phyloP scores from a whole-genome alignment of 2,888 invertebrate genomes.

The Agrilus biguttatus region DNA sequence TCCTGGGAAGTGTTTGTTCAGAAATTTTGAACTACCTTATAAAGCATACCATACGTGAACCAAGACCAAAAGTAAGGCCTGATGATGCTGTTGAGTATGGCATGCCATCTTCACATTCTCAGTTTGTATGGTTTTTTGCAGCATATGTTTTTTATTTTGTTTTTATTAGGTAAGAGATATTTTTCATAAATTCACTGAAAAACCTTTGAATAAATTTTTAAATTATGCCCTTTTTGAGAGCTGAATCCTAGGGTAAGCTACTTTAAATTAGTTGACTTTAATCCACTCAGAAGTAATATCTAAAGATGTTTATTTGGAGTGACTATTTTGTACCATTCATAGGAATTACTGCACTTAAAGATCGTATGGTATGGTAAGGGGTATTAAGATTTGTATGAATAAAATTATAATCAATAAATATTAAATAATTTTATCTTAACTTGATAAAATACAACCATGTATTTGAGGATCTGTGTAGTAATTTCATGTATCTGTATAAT shows the following conservation, averaged over 20 bases:
- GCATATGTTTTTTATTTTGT: slow-evolving; percentile 74
- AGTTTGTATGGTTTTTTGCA: slow-evolving; percentile 85
- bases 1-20: slow-evolving; percentile 62
- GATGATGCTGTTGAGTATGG: slow-evolving; percentile 63
- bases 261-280: background rate
- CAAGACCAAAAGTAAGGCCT: slow-evolving; percentile 56
- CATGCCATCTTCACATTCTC: slow-evolving; percentile 87
- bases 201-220: background rate
- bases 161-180: slow-evolving; percentile 54
- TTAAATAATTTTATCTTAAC: too few species aligned
- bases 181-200: background rate
- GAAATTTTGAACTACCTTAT: slow-evolving; percentile 65
- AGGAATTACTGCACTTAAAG: too few species aligned
- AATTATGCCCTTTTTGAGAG: background rate
- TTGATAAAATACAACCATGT: too few species aligned
- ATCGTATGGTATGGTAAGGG: too few species aligned
- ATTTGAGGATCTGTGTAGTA: too few species aligned
- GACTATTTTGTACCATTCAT: too few species aligned
- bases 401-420: too few species aligned
- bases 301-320: too few species aligned
- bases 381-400: too few species aligned
- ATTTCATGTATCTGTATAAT: too few species aligned
- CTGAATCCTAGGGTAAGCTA: background rate
- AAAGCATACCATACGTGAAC: slow-evolving; percentile 70
- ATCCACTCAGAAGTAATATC: too few species aligned